Base-by-base conservation (phyloP, 2,113 vertebrate genomes). In the Pygoscelis adeliae region DNA sequence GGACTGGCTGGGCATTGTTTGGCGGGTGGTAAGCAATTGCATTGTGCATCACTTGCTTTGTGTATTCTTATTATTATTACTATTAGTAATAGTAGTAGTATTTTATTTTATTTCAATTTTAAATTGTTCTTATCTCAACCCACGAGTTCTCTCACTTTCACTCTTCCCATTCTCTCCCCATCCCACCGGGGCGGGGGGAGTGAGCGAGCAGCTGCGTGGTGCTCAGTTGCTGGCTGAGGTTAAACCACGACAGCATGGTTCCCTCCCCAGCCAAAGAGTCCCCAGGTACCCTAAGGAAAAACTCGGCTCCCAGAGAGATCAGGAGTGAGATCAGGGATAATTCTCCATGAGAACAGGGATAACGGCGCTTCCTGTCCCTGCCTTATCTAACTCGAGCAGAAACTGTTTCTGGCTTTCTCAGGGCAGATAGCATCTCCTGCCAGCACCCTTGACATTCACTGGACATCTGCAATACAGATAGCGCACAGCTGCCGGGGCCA, bases 401-500 rank as follows among this genome's bases (percentile, higher is more conserved):
- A 82, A 32, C 1, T 5, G 59, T 9, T 78, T 10, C 78, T 74
- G 78, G 55, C 47, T 50, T 50, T 67, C 65, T 83, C 91, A 53
- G 82, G 0, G 0, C 56, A 0, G 62, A 89, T 2, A 87, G 59
- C 83, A 94, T 74, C 94, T 87, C 81, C 55, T 17, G 49, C 63
- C 55, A 73, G 71, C 19, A 1, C 49, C 78, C 58, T 5, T 63
- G 70, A 88, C 23, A 0, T 34, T 40, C 2, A 3, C 38, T 11
- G 9, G 5, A 84, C 81, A 81, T 50, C 77, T 89, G 93, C 65
- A 70, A 34, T 2, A 67, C 49, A 40, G 40, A 67, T 4, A 23
- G 46, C 2, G 2, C 1, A 6, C 30, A 72, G 40, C 74, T 22
- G 6, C 11, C 0, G 0, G 42, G 53, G 36, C 47, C 34, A 40